Evolutionary conservation across 2,888 invertebrate species (phyloP), one percentile per base, ranked within the genome.

Genomic region (Trissolcus brochymenae): DNA sequence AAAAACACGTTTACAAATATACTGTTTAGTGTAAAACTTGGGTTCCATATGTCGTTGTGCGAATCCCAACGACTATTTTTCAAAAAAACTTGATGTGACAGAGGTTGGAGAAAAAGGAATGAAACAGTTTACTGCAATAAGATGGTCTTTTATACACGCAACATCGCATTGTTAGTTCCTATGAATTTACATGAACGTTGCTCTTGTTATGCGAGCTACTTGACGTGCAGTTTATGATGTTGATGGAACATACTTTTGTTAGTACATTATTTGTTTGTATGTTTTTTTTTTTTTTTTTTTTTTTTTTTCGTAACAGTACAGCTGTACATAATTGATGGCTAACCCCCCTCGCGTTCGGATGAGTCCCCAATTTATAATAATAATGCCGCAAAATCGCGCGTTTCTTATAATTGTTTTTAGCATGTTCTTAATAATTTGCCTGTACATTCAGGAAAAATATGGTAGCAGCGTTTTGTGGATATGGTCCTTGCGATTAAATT

Each of bases 121-220:
- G 64, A 60, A 67, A 46, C 17, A 51, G 7, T 75, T 41, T 64
- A 60, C 60, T 77, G 77, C 77, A 77, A 79, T 77, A 77, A 71
- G 56, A 74, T 67, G 74, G 61, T 72, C 73, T 80, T 84, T 82
- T 82, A 82, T 86, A 86, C 86, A 87, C 87, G 86, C 85, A 87
- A 87, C 84, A 86, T 83, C 84, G 87, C 66, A 74, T 85, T 87
- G 84, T 86, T 86, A 87, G 87, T 86, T 82, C 84, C 83, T 87
- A 84, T 85, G 61, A 87, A 87, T 86, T 84, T 87, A 88, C 87
- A 87, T 84, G 82, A 85, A 86, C 82, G 70, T 61, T 66, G 59
- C 83, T 84, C 83, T 86, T 84, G 80, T 79, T 79, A 74, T 50
- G 71, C 68, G 71, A 71, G 64, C 71, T 79, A 78, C 60, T 61